A percentile compares a stretch with the other conserved stretches of the same genome.
These are phyloP conservation scores for Plemyria rubiginata DNA, from an alignment of 2,888 invertebrate species.

Conservation along the genomic window DNA sequence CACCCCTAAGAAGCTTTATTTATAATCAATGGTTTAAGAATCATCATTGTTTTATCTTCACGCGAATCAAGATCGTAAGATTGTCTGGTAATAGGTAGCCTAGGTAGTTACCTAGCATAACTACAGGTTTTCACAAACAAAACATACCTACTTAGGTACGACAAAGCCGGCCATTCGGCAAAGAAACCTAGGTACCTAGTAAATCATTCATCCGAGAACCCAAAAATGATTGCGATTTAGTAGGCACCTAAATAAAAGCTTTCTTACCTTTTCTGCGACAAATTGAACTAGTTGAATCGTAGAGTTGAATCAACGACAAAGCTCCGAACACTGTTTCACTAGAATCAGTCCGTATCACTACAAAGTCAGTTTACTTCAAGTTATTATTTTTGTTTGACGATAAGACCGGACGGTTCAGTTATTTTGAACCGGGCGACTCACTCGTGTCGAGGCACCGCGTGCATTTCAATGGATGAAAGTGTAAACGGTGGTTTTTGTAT, in stretches of 20 bases:
- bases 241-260: conserved; percentile 19
- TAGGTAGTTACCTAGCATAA: neutral
- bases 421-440: conserved; percentile 75
- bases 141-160: neutral
- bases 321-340: conserved; percentile 55
- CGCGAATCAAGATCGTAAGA: no score
- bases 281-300: conserved; percentile 16
- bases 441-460: conserved; percentile 77
- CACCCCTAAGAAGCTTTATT: no score
- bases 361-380: conserved; percentile 55
- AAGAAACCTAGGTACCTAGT: conserved; percentile 3
- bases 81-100: no score
- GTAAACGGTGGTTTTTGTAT: conserved; percentile 83
- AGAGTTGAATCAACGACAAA: conserved; percentile 24
- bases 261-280: conserved; percentile 30
- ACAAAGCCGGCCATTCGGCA: neutral
- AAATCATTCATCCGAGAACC: neutral
- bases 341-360: conserved; percentile 57
- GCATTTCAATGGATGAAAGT: conserved; percentile 84
- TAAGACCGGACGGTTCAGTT: conserved; percentile 68
- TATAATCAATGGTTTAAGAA: no score
- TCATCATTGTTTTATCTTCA: no score
- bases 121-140: neutral
- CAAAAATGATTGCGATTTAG: conserved; percentile 11
- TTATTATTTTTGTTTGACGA: conserved; percentile 68